A percentile compares a stretch with the other conserved stretches of the same genome.
Conservation (phyloP, 1,140 invertebrate genomes). For the Drosophila lacertosa region DNA sequence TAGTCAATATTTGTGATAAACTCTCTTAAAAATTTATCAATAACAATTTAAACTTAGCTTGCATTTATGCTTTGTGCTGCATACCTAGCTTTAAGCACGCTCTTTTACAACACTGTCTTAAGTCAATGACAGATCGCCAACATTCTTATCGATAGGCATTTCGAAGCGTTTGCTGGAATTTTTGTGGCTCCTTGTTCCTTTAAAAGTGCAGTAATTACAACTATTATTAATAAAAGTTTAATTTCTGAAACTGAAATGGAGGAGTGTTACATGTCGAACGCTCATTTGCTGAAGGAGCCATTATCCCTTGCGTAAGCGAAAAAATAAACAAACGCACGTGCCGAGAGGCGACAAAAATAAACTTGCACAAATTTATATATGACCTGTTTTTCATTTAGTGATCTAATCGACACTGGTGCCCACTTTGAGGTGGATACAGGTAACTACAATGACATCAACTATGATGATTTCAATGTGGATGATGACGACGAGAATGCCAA, state of each 20-base stretch:
- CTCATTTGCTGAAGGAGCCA: slow-evolving; percentile 56
- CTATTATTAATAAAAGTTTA: neutral
- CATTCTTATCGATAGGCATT: slow-evolving; percentile 8
- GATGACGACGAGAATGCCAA: slow-evolving; percentile 53
- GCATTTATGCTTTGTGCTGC: neutral
- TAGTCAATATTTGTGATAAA: neutral
- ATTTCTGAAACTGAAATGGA: slow-evolving; percentile 32
- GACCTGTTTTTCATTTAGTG: slow-evolving; percentile 32
- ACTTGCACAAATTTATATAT: neutral
- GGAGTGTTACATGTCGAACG: neutral
- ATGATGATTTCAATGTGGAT: slow-evolving; percentile 49
- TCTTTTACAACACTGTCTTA: slow-evolving; percentile 21
- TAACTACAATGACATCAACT: slow-evolving; percentile 19
- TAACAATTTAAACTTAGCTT: neutral
- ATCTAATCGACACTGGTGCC: slow-evolving; percentile 57
- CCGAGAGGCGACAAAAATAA: neutral
- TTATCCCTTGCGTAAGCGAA: slow-evolving; percentile 55
- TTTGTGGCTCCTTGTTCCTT: neutral
- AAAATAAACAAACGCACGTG: neutral
- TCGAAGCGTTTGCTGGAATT: neutral
- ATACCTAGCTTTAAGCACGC: neutral
- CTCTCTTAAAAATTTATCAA: neutral
- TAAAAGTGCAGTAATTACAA: neutral
- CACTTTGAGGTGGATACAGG: slow-evolving; percentile 70
- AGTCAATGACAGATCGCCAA: neutral